A percentile compares a stretch with the other conserved stretches of the same genome.
These are phyloP conservation scores for Cotesia glomerata DNA, from an alignment of 1,140 invertebrate genomes.

Conservation along the genomic window DNA sequence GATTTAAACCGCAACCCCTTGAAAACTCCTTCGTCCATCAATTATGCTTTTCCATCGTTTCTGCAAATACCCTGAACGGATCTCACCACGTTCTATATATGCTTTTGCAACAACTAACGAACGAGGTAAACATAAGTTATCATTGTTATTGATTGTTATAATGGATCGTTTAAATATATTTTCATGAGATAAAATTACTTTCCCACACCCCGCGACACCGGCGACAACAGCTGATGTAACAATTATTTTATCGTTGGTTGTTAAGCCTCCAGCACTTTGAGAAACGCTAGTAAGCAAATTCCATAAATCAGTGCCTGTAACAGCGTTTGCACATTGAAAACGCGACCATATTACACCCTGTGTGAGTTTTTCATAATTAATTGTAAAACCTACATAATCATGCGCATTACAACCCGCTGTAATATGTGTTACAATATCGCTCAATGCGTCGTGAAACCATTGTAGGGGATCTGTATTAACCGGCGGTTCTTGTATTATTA, in stretches of 20 bases:
- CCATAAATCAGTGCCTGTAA: not conserved
- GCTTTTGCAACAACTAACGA: not conserved
- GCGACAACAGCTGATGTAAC: conserved; percentile 8
- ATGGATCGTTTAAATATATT: conserved; percentile 12
- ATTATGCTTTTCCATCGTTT: not conserved
- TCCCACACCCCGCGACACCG: not conserved
- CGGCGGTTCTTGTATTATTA: too few relatives aligned
- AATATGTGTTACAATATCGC: not conserved
- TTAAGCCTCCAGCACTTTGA: not conserved
- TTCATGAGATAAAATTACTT: conserved; percentile 6
- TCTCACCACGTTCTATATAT: conserved; percentile 9
- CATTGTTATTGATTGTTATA: conserved; percentile 6
- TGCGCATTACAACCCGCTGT: not conserved
- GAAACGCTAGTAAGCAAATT: conserved; percentile 10
- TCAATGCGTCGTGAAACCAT: too few relatives aligned
- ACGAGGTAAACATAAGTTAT: conserved; percentile 22
- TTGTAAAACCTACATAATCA: not conserved
- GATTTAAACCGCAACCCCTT: not conserved
- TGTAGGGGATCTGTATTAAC: too few relatives aligned
- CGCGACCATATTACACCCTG: not conserved
- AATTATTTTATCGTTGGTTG: not conserved
- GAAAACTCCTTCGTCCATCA: not conserved
- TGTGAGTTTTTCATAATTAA: not conserved
- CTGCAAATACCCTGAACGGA: not conserved
- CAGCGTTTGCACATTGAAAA: not conserved